Evolutionary conservation across 2,797 vertebrate genomes (phyloP).

Genomic region (Carcharodon carcharias): DNA sequence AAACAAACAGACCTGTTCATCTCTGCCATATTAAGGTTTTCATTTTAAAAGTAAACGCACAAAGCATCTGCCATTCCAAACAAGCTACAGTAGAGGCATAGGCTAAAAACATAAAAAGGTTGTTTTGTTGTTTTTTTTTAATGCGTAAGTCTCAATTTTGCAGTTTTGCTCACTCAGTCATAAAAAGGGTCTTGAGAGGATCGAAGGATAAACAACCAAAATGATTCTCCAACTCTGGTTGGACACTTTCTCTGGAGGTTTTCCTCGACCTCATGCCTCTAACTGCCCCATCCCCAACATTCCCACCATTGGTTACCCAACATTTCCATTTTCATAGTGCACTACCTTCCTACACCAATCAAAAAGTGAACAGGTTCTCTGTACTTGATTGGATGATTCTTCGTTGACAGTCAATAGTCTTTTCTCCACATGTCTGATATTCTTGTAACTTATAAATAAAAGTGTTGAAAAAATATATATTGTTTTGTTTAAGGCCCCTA

Average conservation of each 20-base stretch:
- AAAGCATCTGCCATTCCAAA: neutral
- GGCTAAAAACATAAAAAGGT: neutral
- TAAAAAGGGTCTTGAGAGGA: neutral
- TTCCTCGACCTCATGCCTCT: neutral
- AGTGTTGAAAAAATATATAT: neutral
- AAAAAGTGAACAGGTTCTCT: neutral
- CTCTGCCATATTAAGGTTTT: rapidly evolving
- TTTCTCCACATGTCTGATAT: neutral
- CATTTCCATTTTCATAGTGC: neutral
- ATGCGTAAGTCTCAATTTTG: neutral
- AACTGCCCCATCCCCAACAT: neutral
- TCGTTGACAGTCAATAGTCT: neutral
- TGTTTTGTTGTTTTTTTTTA: neutral
- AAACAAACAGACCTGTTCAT: neutral
- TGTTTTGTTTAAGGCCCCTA: neutral
- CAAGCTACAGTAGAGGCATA: neutral
- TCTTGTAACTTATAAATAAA: neutral
- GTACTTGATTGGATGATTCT: neutral
- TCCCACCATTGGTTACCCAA: neutral
- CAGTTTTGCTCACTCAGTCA: neutral
- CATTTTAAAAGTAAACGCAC: neutral
- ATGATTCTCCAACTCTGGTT: neutral
- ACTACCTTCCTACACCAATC: neutral
- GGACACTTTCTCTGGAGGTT: too few species aligned
- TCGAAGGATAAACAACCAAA: neutral